These are phyloP conservation scores for Mesorhabditis sp. DNA, from an alignment of 2,888 invertebrate species.

Conservation along the genomic window DNA sequence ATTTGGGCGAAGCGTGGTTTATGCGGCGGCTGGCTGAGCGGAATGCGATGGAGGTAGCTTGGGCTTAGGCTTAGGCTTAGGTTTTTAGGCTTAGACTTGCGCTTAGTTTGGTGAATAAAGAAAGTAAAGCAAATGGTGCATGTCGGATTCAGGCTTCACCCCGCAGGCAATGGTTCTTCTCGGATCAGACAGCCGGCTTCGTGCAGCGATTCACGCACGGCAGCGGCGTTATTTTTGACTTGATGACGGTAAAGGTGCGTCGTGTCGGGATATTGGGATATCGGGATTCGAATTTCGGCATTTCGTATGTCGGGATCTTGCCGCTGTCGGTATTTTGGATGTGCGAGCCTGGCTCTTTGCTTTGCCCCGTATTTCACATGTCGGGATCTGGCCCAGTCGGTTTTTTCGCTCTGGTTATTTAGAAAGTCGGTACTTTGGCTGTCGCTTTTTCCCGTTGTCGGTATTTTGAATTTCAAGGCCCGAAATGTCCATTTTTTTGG, in stretches of 20 bases:
- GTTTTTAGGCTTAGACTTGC: not conserved
- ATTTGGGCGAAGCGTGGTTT: constrained; percentile 5
- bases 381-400: no score
- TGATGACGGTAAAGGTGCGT: not conserved
- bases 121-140: not conserved
- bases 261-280: no score
- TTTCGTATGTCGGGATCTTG: no score
- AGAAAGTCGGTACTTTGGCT: no score
- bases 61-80: not conserved
- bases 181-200: constrained; percentile 1
- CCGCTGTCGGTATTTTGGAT: no score
- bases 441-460: no score
- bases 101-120: not conserved
- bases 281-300: no score
- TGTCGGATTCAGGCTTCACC: no score
- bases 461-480: no score
- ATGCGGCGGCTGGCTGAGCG: not conserved
- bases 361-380: no score
- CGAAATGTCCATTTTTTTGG: not conserved
- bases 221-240: not conserved
- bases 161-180: not conserved
- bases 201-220: not conserved
- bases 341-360: no score
- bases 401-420: no score
- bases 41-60: not conserved